phyloP scores from a whole-genome alignment of 2,888 invertebrate genomes.

The Tetheella fluctuosa region DNA sequence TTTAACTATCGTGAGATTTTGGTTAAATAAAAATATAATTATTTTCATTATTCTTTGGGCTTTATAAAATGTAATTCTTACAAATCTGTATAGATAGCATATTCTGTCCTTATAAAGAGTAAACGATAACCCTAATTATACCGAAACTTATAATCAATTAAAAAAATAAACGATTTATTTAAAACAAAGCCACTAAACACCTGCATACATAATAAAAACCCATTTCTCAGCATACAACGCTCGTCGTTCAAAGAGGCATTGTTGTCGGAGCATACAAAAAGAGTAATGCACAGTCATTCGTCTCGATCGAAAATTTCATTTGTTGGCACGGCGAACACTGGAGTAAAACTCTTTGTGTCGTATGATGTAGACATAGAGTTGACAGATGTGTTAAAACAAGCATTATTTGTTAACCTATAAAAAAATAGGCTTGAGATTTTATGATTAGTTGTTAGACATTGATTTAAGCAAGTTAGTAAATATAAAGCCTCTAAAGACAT shows the following conservation, averaged over 20 bases:
- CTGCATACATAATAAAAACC: conserved; percentile 13
- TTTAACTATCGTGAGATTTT: too few relatives aligned
- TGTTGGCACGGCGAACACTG: conserved; percentile 62
- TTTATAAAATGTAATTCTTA: too few relatives aligned
- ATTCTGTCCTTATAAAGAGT: too few relatives aligned
- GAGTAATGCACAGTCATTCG: conserved; percentile 70
- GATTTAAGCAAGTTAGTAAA: neutral
- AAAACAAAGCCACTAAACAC: conserved; percentile 20
- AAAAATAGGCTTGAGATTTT: neutral
- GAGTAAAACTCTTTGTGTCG: conserved; percentile 60
- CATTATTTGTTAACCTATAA: neutral
- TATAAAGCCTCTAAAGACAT: too few relatives aligned
- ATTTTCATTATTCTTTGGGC: too few relatives aligned
- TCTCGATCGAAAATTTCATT: conserved; percentile 77
- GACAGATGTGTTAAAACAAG: conserved; percentile 41
- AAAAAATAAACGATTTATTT: conserved; percentile 21
- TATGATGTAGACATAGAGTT: conserved; percentile 30
- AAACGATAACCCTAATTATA: too few relatives aligned
- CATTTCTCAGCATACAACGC: conserved; percentile 48
- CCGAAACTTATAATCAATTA: neutral
- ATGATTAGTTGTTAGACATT: neutral
- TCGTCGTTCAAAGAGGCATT: conserved; percentile 56
- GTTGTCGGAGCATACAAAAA: conserved; percentile 66
- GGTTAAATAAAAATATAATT: too few relatives aligned
- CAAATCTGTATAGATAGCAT: too few relatives aligned